These are phyloP conservation scores for Galerucella calmariensis DNA, from an alignment of 2,888 invertebrate genomes.

Conservation along the genomic window DNA sequence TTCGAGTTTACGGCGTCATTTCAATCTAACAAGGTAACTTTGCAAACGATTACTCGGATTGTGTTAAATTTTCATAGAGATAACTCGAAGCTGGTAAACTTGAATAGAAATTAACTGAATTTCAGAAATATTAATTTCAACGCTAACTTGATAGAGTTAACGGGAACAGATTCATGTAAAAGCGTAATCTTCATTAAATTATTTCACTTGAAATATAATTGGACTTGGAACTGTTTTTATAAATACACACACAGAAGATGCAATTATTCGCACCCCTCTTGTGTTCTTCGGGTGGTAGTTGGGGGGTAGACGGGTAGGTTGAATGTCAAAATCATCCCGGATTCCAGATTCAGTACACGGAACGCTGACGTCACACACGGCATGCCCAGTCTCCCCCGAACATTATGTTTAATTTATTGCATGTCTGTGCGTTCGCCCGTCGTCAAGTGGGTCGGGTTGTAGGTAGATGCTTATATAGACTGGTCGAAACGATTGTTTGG, in stretches of 20 bases:
- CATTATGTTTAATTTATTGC: slow-evolving; percentile 59
- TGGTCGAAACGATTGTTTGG: neutral
- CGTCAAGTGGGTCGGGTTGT: slow-evolving; percentile 37
- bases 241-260: neutral
- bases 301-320: slow-evolving; percentile 31
- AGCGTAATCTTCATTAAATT: neutral
- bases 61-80: neutral
- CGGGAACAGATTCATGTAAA: neutral
- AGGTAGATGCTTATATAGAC: slow-evolving; percentile 13
- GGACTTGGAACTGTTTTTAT: neutral
- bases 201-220: neutral
- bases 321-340: slow-evolving; percentile 40
- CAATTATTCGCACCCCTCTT: slow-evolving; percentile 12
- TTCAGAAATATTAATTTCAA: slow-evolving; percentile 1
- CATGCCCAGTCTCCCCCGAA: slow-evolving; percentile 52
- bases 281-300: neutral
- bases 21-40: neutral
- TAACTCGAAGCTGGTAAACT: neutral
- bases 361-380: slow-evolving; percentile 55
- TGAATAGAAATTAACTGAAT: slow-evolving; percentile 1
- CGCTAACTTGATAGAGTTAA: neutral
- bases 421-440: slow-evolving; percentile 55
- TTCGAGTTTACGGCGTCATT: neutral
- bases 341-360: slow-evolving; percentile 55
- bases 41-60: neutral